Percentiles rank a stretch among this genome's conserved stretches.
Conservation (phyloP, 2,888 invertebrate genomes). For the Lobophora halterata region DNA sequence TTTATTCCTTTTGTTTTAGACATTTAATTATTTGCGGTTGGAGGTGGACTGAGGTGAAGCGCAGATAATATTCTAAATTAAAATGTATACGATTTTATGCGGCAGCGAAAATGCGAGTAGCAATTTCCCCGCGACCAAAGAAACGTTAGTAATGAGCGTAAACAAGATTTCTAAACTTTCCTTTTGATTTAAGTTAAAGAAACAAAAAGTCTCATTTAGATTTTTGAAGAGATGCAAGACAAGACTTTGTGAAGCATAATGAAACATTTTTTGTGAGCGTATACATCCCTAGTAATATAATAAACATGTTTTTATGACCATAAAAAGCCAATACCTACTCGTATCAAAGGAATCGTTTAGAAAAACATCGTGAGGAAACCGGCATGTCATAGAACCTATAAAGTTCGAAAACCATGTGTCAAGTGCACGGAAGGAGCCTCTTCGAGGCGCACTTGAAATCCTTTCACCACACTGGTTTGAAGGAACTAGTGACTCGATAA, state of each 20-base stretch:
- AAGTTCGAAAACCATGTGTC: no score
- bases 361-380: no score
- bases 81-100: conserved; percentile 33
- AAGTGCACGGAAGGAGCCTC: no score
- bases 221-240: no score
- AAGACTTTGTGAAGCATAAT: conserved; percentile 51
- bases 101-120: conserved; percentile 37
- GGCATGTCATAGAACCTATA: no score
- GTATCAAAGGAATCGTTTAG: no score
- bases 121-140: conserved; percentile 38
- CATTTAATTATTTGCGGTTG: conserved; percentile 64
- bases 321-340: no score
- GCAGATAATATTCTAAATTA: conserved; percentile 32
- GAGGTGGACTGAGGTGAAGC: conserved; percentile 36
- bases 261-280: conserved; percentile 64
- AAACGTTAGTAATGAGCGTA: conserved; percentile 52
- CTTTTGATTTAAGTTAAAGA: conserved; percentile 62
- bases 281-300: conserved; percentile 35
- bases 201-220: conserved; percentile 62
- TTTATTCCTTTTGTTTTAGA: conserved; percentile 72
- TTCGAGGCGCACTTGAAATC: no score
- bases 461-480: no score
- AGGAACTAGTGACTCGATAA: no score
- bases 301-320: no score
- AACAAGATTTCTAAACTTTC: conserved; percentile 66